Base-by-base conservation (phyloP, 1,140 invertebrate species). In the Dysdera silvatica region DNA sequence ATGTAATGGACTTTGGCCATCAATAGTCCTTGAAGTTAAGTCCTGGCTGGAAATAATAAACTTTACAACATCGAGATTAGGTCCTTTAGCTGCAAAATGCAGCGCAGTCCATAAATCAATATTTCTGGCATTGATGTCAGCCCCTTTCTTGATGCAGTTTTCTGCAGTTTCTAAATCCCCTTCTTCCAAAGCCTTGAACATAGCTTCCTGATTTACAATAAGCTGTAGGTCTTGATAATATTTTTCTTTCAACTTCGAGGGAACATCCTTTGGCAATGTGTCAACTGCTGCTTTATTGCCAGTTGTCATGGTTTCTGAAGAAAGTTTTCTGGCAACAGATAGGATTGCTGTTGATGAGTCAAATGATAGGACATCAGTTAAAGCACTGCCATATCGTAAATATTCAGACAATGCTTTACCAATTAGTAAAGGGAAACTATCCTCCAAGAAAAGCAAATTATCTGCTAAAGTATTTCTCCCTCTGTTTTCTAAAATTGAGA, bases 1-100 rank as follows among this genome's bases (percentile, higher is more conserved):
- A 32, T 62, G 60, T 7, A 62, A 29, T 26, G 49, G n/a, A 7
- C 23, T 56, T 45, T 43, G 37, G 20, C 31, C 33, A 16, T 62
- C 53, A 5, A 28, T 43, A 5, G 16, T 41, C 16, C 31, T 14
- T 8, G 28, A 12, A 32, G 31, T 29, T 2, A 62, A 8, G 20
- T 28, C 23, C 0, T 54, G 7, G 7, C 47, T 24, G 23, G 26
- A 18, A 28, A 48, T 6, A 28, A 56, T 16, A 29, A 56, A 56
- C 7, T 55, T 62, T 4, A 55, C 4, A 8, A 28, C 23, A n/a
- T 62, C 24, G 5, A 56, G 3, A 40, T 37, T 55, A 23, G 23
- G 18, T 23, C 35, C 51, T 54, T 41, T 35, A 18, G 60, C 51
- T 29, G 54, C 60, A 37, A 59, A 53, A 55, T 62, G 60, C 20